Conservation (phyloP, 2,113 vertebrate species). For the Dromiciops gliroides region DNA sequence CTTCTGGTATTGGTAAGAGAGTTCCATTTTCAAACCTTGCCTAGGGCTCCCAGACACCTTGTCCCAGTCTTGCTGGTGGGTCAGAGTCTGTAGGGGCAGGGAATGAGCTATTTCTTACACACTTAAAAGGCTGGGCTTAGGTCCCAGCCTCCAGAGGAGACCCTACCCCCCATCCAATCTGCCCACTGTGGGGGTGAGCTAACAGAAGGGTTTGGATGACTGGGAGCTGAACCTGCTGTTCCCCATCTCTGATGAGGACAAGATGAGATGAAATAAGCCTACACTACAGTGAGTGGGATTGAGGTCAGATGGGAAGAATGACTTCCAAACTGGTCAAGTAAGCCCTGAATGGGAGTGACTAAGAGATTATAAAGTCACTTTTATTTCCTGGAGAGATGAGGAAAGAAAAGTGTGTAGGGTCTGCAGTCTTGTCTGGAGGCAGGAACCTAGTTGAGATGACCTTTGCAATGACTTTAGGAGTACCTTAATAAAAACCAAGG, state of each 20-base stretch:
- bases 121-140: neutral
- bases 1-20: neutral
- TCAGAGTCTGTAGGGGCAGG: neutral
- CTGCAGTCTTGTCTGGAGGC: neutral
- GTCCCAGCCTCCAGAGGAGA: slow-evolving; percentile 33
- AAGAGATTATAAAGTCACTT: neutral
- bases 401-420: neutral
- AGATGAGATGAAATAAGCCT: slow-evolving; percentile 62
- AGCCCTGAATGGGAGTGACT: neutral
- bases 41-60: neutral
- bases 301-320: slow-evolving; percentile 40
- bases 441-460: slow-evolving; percentile 9
- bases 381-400: neutral
- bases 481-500: neutral
- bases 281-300: slow-evolving; percentile 16
- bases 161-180: slow-evolving; percentile 49
- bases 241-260: slow-evolving; percentile 57
- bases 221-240: slow-evolving; percentile 33
- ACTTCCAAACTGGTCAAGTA: neutral
- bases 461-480: neutral
- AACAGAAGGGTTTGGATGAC: slow-evolving; percentile 59
- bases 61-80: neutral
- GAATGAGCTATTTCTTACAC: slow-evolving; percentile 25
- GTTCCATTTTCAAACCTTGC: neutral
- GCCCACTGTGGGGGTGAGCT: slow-evolving; percentile 27